phyloP scores from a whole-genome alignment of 2,888 invertebrate genomes.

The Drosophila helvetica region DNA sequence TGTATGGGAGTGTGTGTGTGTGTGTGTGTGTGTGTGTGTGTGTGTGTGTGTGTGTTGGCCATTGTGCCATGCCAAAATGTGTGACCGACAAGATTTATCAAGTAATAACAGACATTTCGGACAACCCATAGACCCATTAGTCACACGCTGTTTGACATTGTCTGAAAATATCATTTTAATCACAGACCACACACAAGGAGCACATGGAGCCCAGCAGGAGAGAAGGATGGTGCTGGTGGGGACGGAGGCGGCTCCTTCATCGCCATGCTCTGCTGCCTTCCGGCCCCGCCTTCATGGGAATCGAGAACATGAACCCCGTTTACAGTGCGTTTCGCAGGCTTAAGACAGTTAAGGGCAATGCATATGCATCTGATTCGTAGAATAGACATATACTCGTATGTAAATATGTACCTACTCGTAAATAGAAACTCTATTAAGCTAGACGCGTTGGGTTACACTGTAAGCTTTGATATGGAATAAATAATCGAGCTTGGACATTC shows the following conservation, averaged over 20 bases:
- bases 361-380: not conserved
- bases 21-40: conserved; percentile 1
- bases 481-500: too few species aligned
- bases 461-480: not conserved
- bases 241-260: conserved; percentile 12
- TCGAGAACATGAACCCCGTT: too few species aligned
- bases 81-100: conserved; percentile 79
- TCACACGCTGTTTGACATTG: conserved; percentile 80
- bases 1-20: not conserved
- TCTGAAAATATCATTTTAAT: conserved; percentile 79
- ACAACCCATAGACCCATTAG: conserved; percentile 80
- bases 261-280: conserved; percentile 26
- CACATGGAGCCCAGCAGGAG: conserved; percentile 11
- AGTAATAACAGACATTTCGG: conserved; percentile 80
- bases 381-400: too few species aligned
- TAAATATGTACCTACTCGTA: too few species aligned
- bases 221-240: not conserved
- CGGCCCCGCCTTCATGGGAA: too few species aligned
- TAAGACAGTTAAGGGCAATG: not conserved
- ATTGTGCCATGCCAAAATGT: conserved; percentile 61
- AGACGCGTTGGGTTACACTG: not conserved
- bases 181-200: conserved; percentile 55
- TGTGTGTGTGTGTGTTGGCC: conserved; percentile 29
- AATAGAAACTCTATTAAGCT: too few species aligned
- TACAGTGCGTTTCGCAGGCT: conserved; percentile 1